phyloP scores from a whole-genome alignment of 2,888 invertebrate species.

The Alcis repandata region DNA sequence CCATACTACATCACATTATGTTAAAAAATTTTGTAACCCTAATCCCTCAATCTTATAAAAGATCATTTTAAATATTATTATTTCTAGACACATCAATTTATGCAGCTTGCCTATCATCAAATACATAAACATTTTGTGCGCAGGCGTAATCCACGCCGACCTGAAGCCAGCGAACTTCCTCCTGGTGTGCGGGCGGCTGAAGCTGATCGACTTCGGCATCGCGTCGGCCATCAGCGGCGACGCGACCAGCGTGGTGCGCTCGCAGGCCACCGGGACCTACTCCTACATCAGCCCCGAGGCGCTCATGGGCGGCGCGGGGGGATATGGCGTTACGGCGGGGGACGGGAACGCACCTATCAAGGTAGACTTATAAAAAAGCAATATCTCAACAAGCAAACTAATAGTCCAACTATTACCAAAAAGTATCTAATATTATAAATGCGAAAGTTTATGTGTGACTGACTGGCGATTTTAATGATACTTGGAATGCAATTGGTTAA shows the following conservation, averaged over 20 bases:
- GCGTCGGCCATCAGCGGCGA: conserved; percentile 95
- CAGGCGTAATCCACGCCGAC: conserved; percentile 98
- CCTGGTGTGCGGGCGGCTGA: conserved; percentile 93
- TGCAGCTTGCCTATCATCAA: too few relatives aligned
- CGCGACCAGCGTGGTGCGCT: conserved; percentile 95
- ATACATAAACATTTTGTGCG: neutral
- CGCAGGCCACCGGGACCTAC: conserved; percentile 94
- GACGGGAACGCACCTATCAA: conserved; percentile 75
- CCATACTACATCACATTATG: neutral
- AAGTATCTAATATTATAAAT: too few relatives aligned
- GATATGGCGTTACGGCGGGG: conserved; percentile 65
- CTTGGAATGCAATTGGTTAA: too few relatives aligned
- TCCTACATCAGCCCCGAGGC: conserved; percentile 99
- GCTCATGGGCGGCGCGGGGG: conserved; percentile 88
- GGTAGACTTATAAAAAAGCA: too few relatives aligned
- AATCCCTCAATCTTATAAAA: neutral
- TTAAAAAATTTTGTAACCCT: too few relatives aligned
- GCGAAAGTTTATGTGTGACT: too few relatives aligned
- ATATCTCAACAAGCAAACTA: too few relatives aligned
- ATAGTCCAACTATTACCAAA: too few relatives aligned
- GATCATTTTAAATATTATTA: too few relatives aligned
- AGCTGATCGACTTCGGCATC: conserved; percentile 99
- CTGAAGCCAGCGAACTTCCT: conserved; percentile 99
- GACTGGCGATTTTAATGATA: too few relatives aligned
- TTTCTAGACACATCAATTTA: too few relatives aligned